phyloP scores from a whole-genome alignment of 2,113 vertebrate genomes.

The Fukomys damarensis region DNA sequence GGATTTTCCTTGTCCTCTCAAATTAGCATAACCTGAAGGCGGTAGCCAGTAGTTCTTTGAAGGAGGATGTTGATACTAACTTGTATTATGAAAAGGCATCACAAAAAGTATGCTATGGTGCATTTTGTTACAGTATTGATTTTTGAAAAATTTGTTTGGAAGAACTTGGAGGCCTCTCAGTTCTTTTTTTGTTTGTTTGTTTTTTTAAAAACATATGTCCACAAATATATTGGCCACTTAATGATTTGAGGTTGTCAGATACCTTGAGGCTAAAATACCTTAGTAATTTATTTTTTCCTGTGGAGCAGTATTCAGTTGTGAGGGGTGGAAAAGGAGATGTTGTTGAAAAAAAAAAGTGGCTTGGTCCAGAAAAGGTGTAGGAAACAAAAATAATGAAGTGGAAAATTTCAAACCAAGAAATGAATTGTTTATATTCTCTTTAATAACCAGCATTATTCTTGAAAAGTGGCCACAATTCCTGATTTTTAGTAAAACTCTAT shows the following conservation, averaged over 20 bases:
- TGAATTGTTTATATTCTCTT: conserved; percentile 15
- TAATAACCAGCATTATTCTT: conserved; percentile 1
- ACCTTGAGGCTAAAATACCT: not conserved
- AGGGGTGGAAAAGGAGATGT: not conserved
- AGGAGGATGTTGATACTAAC: not conserved
- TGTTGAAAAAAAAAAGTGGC: conserved; percentile 2
- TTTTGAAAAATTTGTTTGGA: conserved; percentile 27
- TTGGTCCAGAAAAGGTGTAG: conserved; percentile 15
- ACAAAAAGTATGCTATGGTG: not conserved
- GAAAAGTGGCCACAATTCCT: conserved; percentile 1
- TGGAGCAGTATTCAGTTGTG: not conserved
- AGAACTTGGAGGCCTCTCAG: conserved; percentile 2
- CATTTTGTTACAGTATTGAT: conserved; percentile 41
- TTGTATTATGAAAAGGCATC: not conserved
- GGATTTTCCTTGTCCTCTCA: conserved; percentile 50
- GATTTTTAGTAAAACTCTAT: not conserved
- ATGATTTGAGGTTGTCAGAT: not conserved
- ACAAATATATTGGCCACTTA: not conserved
- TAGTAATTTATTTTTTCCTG: not conserved
- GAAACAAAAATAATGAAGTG: conserved; percentile 61
- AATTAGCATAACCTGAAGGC: conserved; percentile 24
- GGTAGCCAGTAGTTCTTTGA: conserved; percentile 3
- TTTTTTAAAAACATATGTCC: conserved; percentile 5
- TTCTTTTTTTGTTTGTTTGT: no score
- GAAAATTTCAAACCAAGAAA: conserved; percentile 41